These are phyloP conservation scores for Chaitophorus viminalis DNA, from an alignment of 2,888 invertebrate species.

Conservation along the genomic window DNA sequence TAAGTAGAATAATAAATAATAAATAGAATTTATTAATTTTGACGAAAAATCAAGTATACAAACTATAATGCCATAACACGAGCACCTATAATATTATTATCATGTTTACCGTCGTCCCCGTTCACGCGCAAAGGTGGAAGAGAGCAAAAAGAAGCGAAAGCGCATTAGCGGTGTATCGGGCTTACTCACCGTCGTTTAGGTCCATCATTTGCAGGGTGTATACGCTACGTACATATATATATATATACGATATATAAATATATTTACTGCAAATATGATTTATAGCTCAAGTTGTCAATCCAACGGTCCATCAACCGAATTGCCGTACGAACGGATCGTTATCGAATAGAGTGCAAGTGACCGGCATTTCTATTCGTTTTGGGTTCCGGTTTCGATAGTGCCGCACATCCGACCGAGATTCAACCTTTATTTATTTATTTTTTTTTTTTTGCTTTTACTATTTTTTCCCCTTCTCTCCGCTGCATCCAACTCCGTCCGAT, in stretches of 20 bases:
- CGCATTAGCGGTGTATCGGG: background rate
- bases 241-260: background rate
- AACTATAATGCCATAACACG: too few relatives aligned
- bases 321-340: constrained; percentile 3
- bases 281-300: constrained; percentile 21
- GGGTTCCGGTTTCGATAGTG: background rate
- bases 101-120: too few relatives aligned
- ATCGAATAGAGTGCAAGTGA: constrained; percentile 10
- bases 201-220: too few relatives aligned
- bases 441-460: background rate
- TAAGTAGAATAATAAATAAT: too few relatives aligned
- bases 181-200: too few relatives aligned
- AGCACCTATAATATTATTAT: too few relatives aligned
- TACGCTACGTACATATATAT: background rate
- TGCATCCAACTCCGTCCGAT: background rate
- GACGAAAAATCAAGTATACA: too few relatives aligned
- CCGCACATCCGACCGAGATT: background rate
- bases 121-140: background rate
- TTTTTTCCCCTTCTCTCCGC: background rate
- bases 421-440: too few relatives aligned
- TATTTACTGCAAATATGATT: constrained; percentile 3
- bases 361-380: background rate
- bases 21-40: too few relatives aligned
- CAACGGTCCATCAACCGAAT: constrained; percentile 23
- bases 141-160: background rate